Percentiles rank a stretch among this genome's conserved stretches.
These are phyloP conservation scores for Marasmarcha lunaedactyla DNA, from an alignment of 2,888 invertebrate species.

Conservation along the genomic window DNA sequence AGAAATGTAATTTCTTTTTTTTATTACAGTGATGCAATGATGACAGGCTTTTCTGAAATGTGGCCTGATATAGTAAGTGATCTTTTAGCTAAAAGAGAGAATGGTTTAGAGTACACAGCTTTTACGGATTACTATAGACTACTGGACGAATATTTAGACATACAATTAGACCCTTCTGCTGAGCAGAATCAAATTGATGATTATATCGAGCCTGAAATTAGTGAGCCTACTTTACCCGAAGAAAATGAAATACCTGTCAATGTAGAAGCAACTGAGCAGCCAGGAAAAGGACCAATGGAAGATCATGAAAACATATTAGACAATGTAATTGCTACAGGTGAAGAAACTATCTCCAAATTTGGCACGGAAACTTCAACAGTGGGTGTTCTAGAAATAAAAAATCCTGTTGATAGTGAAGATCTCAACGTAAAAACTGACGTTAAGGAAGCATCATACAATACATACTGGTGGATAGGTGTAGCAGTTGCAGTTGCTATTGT, in stretches of 20 bases:
- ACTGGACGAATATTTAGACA: conserved; percentile 64
- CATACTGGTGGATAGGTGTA: conserved; percentile 64
- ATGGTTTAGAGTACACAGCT: conserved; percentile 57
- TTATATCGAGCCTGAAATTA: conserved; percentile 33
- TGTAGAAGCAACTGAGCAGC: conserved; percentile 11
- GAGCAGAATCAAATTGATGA: conserved; percentile 31
- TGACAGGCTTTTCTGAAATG: conserved; percentile 47
- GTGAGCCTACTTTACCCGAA: conserved; percentile 22
- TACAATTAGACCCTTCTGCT: conserved; percentile 43
- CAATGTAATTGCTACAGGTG: conserved; percentile 43
- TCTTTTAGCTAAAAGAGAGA: conserved; percentile 52
- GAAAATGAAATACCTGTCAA: conserved; percentile 35
- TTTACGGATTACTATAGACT: conserved; percentile 68
- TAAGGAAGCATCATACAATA: conserved; percentile 54
- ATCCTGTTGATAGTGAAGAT: conserved; percentile 39
- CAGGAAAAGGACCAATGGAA: conserved; percentile 18
- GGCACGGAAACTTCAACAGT: conserved; percentile 51
- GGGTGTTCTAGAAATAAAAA: conserved; percentile 56
- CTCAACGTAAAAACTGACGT: conserved; percentile 29
- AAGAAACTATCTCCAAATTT: conserved; percentile 34
- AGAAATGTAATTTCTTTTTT: conserved; percentile 2
- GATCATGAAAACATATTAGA: conserved; percentile 25
- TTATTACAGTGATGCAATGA: conserved; percentile 48
- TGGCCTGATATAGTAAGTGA: conserved; percentile 64
- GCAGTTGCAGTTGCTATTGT: conserved; percentile 51